Conservation (phyloP, 2,113 vertebrate species). For the Chaenocephalus aceratus region DNA sequence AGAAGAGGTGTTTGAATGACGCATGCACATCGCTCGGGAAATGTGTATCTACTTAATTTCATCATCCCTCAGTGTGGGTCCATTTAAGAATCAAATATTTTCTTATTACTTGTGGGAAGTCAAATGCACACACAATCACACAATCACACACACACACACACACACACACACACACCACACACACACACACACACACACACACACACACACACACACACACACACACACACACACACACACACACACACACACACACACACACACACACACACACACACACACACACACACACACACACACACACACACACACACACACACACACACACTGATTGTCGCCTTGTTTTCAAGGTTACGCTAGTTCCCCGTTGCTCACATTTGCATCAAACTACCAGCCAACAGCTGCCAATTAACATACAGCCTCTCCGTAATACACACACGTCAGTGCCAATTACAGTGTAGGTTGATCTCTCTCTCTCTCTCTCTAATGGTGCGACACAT, state of each 20-base stretch:
- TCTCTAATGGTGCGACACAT: conserved; percentile 17
- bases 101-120: conserved; percentile 55
- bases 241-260: neutral
- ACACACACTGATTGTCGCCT: neutral
- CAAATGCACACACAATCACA: neutral
- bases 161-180: neutral
- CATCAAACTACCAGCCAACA: conserved; percentile 69
- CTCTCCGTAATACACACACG: conserved; percentile 64
- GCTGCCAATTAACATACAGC: conserved; percentile 76
- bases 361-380: conserved; percentile 66
- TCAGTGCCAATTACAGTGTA: conserved; percentile 58
- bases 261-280: no score
- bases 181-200: conserved; percentile 3
- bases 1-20: no score
- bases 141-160: neutral
- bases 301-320: neutral
- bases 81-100: conserved; percentile 69
- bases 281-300: no score
- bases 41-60: conserved; percentile 62
- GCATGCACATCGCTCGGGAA: conserved; percentile 31
- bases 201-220: neutral
- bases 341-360: conserved; percentile 69
- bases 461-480: conserved; percentile 47
- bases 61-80: conserved; percentile 59
- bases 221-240: neutral